A percentile compares a stretch with the other conserved stretches of the same genome.
Evolutionary conservation across 2,113 vertebrate species (phyloP).

Genomic region (Cryptotis parvus): DNA sequence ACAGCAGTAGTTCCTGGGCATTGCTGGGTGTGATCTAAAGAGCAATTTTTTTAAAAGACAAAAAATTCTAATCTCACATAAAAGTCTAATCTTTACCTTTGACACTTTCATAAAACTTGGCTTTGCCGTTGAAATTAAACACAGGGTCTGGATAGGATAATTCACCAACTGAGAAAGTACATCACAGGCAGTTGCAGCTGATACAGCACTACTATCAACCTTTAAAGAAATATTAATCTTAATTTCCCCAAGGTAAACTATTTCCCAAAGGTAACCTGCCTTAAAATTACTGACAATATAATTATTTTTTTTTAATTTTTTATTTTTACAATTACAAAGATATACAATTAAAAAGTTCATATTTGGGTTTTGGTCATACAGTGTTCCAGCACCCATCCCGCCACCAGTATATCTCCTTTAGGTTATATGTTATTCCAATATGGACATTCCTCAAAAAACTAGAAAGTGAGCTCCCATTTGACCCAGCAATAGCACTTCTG

Average conservation of each 20-base stretch:
- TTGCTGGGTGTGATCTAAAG: no score
- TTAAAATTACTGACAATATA: conserved; percentile 19
- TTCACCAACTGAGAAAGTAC: conserved; percentile 96
- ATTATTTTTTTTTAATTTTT: no score
- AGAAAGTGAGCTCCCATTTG: no score
- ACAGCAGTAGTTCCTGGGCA: no score
- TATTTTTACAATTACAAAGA: no score
- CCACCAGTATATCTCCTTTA: neutral
- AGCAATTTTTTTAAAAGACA: no score
- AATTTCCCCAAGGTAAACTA: conserved; percentile 19
- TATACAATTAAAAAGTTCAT: no score
- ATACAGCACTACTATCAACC: conserved; percentile 95
- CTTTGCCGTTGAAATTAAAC: conserved; percentile 94
- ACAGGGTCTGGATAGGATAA: conserved; percentile 93
- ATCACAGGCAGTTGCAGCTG: conserved; percentile 94
- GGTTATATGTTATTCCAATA: no score
- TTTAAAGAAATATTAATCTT: conserved; percentile 76
- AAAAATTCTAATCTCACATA: neutral
- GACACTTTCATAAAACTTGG: conserved; percentile 95
- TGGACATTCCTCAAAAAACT: no score
- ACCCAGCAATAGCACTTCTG: no score
- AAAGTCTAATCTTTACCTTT: conserved; percentile 86
- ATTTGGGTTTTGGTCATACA: no score
- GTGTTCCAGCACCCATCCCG: no score
- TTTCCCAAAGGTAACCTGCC: neutral